Conservation (phyloP, 2,797 vertebrate genomes). For the Petrocephalus schoutedeni region DNA sequence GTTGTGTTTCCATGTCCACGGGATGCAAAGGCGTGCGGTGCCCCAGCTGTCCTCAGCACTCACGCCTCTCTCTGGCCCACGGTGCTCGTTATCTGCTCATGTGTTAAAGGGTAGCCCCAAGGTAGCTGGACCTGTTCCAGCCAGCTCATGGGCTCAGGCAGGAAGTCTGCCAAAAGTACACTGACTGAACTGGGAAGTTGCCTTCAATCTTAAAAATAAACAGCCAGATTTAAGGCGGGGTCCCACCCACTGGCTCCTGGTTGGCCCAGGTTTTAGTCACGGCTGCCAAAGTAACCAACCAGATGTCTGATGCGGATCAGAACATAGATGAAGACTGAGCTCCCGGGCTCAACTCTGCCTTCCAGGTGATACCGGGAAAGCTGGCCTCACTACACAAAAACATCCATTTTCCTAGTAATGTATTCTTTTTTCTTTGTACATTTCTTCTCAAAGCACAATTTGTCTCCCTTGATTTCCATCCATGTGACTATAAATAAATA, state of each 20-base stretch:
- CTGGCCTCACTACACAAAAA: not conserved
- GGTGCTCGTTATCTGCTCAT: not conserved
- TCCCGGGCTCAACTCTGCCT: not conserved
- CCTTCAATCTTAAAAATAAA: not conserved
- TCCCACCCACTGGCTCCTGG: not conserved
- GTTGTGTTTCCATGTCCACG: not conserved
- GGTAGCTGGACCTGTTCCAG: not conserved
- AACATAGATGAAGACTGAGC: not conserved
- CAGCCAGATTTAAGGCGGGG: not conserved
- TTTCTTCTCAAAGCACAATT: not conserved
- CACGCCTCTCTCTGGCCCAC: not conserved
- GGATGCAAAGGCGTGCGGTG: not conserved
- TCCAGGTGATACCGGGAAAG: not conserved
- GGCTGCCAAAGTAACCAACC: not conserved
- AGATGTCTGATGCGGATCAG: not conserved
- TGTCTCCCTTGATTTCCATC: not conserved
- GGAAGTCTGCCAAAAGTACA: not conserved
- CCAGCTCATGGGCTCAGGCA: not conserved
- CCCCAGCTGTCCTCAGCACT: not conserved
- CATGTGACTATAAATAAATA: not conserved
- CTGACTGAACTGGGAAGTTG: not conserved
- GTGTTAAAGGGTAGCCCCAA: slow-evolving; percentile 4
- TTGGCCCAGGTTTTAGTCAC: not conserved
- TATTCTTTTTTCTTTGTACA: not conserved
- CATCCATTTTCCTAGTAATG: not conserved